phyloP scores from a whole-genome alignment of 2,113 vertebrate species.

The Corythornis cristatus region DNA sequence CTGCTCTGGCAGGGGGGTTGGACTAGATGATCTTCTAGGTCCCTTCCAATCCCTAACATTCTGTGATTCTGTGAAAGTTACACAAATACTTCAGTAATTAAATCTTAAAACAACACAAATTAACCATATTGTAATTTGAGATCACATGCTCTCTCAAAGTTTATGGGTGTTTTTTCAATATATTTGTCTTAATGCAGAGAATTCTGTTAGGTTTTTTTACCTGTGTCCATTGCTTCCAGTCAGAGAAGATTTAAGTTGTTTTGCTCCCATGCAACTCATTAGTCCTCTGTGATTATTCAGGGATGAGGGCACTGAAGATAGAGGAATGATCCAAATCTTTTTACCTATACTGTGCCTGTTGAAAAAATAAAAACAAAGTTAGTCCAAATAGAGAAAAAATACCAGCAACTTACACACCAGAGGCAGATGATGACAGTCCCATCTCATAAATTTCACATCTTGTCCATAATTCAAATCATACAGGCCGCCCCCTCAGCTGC shows the following conservation, averaged over 20 bases:
- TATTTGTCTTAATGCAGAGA: constrained; percentile 45
- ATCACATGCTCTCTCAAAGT: constrained; percentile 42
- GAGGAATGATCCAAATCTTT: background rate
- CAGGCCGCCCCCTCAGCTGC: background rate
- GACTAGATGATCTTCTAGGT: too few species aligned
- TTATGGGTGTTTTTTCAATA: constrained; percentile 22
- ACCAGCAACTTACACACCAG: background rate
- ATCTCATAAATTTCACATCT: background rate
- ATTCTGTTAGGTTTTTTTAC: constrained; percentile 32
- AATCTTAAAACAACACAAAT: constrained; percentile 63
- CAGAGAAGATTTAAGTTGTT: background rate
- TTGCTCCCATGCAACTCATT: background rate
- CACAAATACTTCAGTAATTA: constrained; percentile 53
- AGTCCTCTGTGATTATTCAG: background rate
- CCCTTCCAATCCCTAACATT: too few species aligned
- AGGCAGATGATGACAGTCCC: background rate
- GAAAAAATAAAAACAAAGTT: background rate
- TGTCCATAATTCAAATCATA: background rate
- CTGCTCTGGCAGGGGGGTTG: too few species aligned
- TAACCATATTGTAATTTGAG: constrained; percentile 62
- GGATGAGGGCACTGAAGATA: background rate
- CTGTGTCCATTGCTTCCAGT: background rate
- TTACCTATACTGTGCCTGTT: background rate
- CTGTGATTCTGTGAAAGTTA: constrained; percentile 27
- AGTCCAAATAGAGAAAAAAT: background rate